These are phyloP conservation scores for Cataglyphis cursor DNA, from an alignment of 2,888 invertebrate species.

Conservation along the genomic window DNA sequence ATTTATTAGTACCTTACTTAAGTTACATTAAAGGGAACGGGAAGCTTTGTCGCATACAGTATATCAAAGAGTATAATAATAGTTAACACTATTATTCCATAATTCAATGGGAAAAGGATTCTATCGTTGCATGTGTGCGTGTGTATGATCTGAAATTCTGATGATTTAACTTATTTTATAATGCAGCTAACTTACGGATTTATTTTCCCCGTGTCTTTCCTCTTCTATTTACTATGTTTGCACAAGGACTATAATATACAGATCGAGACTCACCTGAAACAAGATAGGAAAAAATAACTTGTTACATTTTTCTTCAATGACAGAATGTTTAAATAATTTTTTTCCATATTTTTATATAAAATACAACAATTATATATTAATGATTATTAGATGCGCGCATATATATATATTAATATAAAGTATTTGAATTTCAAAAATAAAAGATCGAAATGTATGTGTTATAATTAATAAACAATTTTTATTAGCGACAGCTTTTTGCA, in stretches of 20 bases:
- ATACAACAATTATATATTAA: background rate
- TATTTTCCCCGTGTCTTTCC: conserved; percentile 51
- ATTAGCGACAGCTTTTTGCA: background rate
- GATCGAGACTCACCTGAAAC: conserved; percentile 77
- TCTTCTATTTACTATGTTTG: conserved; percentile 11
- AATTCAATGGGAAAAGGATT: conserved; percentile 59
- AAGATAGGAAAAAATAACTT: conserved; percentile 61
- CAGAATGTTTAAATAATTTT: background rate
- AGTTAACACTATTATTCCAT: conserved; percentile 65
- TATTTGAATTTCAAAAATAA: no score
- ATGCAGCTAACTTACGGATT: conserved; percentile 58
- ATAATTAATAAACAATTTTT: background rate
- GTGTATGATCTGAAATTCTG: conserved; percentile 56
- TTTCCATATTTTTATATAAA: background rate
- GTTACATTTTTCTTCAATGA: background rate
- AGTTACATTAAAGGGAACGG: conserved; percentile 65
- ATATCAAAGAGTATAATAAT: conserved; percentile 20
- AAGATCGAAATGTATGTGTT: background rate
- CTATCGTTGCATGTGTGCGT: background rate
- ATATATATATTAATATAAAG: background rate
- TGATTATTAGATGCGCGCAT: background rate
- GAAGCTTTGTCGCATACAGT: conserved; percentile 41
- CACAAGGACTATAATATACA: conserved; percentile 22
- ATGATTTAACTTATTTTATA: conserved; percentile 67
- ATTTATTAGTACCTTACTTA: conserved; percentile 70